Base-by-base conservation (phyloP, 1,140 invertebrate species). In the Pogonognathellus flavescens region DNA sequence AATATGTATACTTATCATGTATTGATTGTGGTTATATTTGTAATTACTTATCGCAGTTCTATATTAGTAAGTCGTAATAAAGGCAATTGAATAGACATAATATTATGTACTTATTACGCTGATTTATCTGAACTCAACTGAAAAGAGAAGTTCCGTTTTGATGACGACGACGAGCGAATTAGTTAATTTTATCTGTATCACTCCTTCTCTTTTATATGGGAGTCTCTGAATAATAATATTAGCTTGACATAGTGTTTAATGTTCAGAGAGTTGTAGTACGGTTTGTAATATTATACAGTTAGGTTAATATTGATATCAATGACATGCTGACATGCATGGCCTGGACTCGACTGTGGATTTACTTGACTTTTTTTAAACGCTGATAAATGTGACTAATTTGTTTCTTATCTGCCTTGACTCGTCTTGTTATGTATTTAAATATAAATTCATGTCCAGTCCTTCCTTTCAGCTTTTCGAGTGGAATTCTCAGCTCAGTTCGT, bases 91-190 rank as follows among this genome's bases (percentile, higher is more conserved):
- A n/a, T n/a, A n/a, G n/a, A n/a, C n/a, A n/a, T n/a, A n/a, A n/a
- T n/a, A n/a, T n/a, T n/a, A 41, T 41, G 31, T 41, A 41, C 31
- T 41, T 41, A 41, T 41, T 41, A 6, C 31, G 1, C 2, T 41
- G 31, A 3, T 25, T 66, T 66, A 66, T 66, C 62, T 66, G 20
- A 25, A 76, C n/a, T 72, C 25, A 25, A 72, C 41, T 76, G 41
- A 76, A 76, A 50, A 41, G 66, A 55, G 76, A 53, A 80, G 80
- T 81, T 81, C 80, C 80, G 80, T 81, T 81, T 81, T 81, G 80
- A 81, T 81, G 80, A 81, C 80, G 80, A 81, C 55, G 80, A 81
- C 50, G 80, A 81, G 70, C 31, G 6, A 76, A 16, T 76, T 76
- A 49, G 41, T 76, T 76, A 76, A 49, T 31, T 6, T 76, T 50